Conservation (phyloP, 2,113 vertebrate genomes). For the Petrocephalus zakoni region DNA sequence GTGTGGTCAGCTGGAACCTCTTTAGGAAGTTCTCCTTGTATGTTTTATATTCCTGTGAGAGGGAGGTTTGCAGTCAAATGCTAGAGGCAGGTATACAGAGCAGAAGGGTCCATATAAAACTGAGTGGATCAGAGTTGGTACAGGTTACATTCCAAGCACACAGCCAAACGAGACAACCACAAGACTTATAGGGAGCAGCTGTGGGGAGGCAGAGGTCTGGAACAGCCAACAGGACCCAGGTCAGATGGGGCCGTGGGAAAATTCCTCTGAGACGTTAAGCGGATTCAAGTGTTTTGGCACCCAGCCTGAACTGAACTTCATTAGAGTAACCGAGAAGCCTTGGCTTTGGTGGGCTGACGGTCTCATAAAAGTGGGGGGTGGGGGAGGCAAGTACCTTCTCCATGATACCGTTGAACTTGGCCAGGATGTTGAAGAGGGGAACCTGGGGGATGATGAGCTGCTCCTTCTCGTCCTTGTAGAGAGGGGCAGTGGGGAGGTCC, state of each 20-base stretch:
- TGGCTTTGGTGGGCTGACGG: background rate
- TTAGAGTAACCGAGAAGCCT: background rate
- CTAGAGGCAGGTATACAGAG: background rate
- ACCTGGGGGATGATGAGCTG: constrained; percentile 98
- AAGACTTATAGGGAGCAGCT: background rate
- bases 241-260: background rate
- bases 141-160: background rate
- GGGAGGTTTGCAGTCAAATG: background rate
- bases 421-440: constrained; percentile 93
- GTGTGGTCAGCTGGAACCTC: constrained; percentile 86
- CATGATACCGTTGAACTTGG: constrained; percentile 86
- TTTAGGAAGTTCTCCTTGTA: constrained; percentile 98
- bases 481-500: constrained; percentile 89
- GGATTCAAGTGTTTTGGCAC: background rate
- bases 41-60: constrained; percentile 85
- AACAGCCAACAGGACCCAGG: background rate
- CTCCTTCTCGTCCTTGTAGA: constrained; percentile 97
- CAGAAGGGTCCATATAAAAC: background rate
- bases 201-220: background rate
- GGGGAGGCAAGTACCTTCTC: constrained; percentile 72
- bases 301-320: background rate
- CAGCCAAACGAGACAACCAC: background rate
- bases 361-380: background rate
- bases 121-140: background rate
- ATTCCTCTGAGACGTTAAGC: background rate